A percentile compares a stretch with the other conserved stretches of the same genome.
phyloP scores from a whole-genome alignment of 2,888 invertebrate genomes.

The Aleiodes leptofemur region DNA sequence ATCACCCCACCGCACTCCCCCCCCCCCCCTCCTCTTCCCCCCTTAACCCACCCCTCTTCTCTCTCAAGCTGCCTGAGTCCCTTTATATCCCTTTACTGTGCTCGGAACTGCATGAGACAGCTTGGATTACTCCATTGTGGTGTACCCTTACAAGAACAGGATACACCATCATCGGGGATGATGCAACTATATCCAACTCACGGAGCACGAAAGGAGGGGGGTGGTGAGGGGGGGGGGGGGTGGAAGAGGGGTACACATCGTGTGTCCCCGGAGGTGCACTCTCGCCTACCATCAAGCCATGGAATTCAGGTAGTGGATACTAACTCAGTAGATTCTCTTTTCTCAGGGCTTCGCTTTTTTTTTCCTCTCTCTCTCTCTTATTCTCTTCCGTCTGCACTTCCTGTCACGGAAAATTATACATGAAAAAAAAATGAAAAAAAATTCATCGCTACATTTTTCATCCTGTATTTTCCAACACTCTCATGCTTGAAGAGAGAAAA shows the following conservation, averaged over 20 bases:
- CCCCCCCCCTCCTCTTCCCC: not conserved
- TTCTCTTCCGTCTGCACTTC: conserved; percentile 46
- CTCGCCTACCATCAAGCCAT: conserved; percentile 20
- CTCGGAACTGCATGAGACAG: conserved; percentile 44
- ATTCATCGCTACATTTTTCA: too few relatives aligned
- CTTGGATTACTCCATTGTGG: conserved; percentile 65
- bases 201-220: not conserved
- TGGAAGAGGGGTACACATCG: conserved; percentile 16
- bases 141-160: conserved; percentile 65
- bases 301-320: conserved; percentile 16
- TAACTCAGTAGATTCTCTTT: conserved; percentile 16
- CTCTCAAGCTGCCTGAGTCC: conserved; percentile 13
- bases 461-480: not conserved
- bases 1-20: conserved; percentile 22
- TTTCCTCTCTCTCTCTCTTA: conserved; percentile 4
- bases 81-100: conserved; percentile 32
- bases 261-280: conserved; percentile 18
- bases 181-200: conserved; percentile 33
- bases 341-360: conserved; percentile 5
- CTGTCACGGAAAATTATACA: conserved; percentile 37
- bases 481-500: conserved; percentile 16
- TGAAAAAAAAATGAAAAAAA: too few relatives aligned
- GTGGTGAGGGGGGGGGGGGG: too few relatives aligned
- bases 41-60: not conserved
- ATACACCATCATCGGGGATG: conserved; percentile 49